Evolutionary conservation across 2,113 vertebrate genomes (phyloP).

Genomic region (Psilopsiagon aurifrons): DNA sequence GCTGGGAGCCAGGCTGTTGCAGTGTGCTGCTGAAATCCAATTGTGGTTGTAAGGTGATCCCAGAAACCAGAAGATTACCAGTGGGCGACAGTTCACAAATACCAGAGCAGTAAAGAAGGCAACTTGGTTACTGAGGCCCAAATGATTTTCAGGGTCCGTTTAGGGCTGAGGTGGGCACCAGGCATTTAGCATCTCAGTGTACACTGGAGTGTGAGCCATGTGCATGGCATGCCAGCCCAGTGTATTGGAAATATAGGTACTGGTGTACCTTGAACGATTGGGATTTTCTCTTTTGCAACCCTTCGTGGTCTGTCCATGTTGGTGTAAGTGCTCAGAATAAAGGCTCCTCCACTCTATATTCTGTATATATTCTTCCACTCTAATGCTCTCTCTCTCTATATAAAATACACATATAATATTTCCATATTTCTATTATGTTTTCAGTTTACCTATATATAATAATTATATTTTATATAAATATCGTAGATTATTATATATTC

Average conservation of each 20-base stretch:
- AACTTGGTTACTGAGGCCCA: neutral
- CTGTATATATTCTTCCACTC: neutral
- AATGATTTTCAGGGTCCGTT: neutral
- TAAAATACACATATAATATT: neutral
- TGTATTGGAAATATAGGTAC: neutral
- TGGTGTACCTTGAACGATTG: neutral
- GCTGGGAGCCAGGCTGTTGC: neutral
- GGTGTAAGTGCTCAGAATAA: neutral
- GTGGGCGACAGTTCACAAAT: neutral
- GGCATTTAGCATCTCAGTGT: fast-evolving
- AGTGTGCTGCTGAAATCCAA: neutral
- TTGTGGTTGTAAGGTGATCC: constrained; percentile 38
- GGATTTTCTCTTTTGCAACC: neutral
- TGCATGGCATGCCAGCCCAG: neutral
- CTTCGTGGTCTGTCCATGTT: neutral
- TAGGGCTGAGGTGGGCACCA: neutral
- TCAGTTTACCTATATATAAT: neutral
- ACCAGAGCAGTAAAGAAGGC: neutral
- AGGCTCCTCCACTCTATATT: neutral
- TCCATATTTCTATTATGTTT: neutral
- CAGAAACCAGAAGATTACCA: neutral
- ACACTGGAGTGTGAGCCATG: fast-evolving
- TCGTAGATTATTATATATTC: neutral
- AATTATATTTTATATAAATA: neutral
- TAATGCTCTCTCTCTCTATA: neutral